A percentile compares a stretch with the other conserved stretches of the same genome.
These are phyloP conservation scores for Cromileptes altivelis DNA, from an alignment of 2,113 vertebrate species.

Conservation along the genomic window DNA sequence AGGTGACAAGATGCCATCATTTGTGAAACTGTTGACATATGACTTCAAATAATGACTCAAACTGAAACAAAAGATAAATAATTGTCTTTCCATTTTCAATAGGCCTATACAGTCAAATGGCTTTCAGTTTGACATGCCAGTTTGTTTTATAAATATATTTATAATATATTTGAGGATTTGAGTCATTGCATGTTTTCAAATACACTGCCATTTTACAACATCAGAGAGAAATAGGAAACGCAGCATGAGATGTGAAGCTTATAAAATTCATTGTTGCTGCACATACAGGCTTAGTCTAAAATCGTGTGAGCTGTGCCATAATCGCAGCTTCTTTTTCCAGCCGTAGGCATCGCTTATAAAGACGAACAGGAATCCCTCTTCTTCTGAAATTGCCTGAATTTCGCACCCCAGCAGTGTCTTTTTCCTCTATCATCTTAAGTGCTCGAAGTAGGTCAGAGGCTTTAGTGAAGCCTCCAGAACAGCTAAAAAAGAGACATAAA, in stretches of 20 bases:
- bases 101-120: neutral
- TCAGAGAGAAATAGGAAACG: slow-evolving; percentile 17
- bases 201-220: neutral
- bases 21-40: neutral
- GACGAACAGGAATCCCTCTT: slow-evolving; percentile 69
- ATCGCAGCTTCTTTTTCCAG: slow-evolving; percentile 52
- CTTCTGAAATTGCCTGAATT: slow-evolving; percentile 59
- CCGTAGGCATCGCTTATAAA: slow-evolving; percentile 79
- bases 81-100: slow-evolving; percentile 6
- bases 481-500: slow-evolving; percentile 66
- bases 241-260: slow-evolving; percentile 45
- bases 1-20: neutral
- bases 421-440: slow-evolving; percentile 72
- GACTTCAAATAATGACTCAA: slow-evolving; percentile 6
- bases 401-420: slow-evolving; percentile 46
- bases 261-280: slow-evolving; percentile 39
- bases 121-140: neutral
- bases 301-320: slow-evolving; percentile 46
- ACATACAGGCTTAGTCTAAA: slow-evolving; percentile 47
- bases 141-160: slow-evolving; percentile 25
- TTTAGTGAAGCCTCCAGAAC: slow-evolving; percentile 69
- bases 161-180: neutral
- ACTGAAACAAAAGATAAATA: slow-evolving; percentile 2
- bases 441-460: slow-evolving; percentile 73
- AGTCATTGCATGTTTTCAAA: slow-evolving; percentile 5